Evolutionary conservation across 2,888 invertebrate genomes (phyloP), one percentile per base, ranked within the genome.

Genomic region (Mesorhabditis belari): DNA sequence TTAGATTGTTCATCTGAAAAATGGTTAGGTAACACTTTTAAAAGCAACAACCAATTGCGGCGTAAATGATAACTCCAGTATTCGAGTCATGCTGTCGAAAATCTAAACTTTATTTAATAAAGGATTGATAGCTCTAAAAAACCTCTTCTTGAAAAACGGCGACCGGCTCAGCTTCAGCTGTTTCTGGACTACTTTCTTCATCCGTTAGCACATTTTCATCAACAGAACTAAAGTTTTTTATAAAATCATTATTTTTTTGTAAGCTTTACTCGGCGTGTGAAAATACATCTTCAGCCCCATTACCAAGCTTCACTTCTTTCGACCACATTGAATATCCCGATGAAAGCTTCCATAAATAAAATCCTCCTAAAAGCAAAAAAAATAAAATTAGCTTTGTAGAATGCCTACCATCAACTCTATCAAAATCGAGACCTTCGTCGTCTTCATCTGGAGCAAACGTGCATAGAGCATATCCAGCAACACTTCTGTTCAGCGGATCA

Each of bases 1-100:
- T 77, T 35, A 79, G 58, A 56, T 77, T 77, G 6, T 62, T 60
- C 63, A 70, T 65, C 64, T 69, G 53, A 19, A 55, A 55, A n/a
- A 51, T 6, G n/a, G 12, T 28, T 17, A 27, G 27, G 27, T 26
- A 25, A 23, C 21, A 56, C 19, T 52, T 49, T 5, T 6, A 54
- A n/a, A 49, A 58, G 55, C 19, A 6, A 4, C 53, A 52, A 67
- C 67, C 58, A 53, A 52, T 54, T 64, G 63, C 49, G 62, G 26
- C 3, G 12, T 60, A 49, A 57, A 57, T 17, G 49, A 50, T 35
- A 66, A 55, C 12, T 55, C 57, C 53, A 61, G 24, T 27, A 66
- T 70, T 28, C 67, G 61, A 35, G 62, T 49, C 71, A 71, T 71
- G 28, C 67, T 68, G 24, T 71, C 71, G 4, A 59, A 50, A 12